These are phyloP conservation scores for Trissolcus japonicus DNA, from an alignment of 2,888 invertebrate genomes.

Conservation along the genomic window DNA sequence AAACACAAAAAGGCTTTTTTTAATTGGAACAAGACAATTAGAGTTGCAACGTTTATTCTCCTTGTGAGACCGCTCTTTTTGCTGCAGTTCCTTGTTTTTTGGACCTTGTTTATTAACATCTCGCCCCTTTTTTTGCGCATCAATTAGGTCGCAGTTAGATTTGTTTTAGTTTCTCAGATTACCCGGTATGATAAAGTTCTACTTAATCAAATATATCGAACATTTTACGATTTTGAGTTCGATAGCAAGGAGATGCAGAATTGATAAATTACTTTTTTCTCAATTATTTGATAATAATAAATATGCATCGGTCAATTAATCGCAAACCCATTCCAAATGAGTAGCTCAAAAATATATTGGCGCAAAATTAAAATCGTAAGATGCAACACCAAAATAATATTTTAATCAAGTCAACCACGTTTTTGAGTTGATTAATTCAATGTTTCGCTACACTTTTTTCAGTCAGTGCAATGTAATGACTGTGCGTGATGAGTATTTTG, in stretches of 20 bases:
- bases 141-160: background rate
- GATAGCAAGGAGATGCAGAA: background rate
- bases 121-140: background rate
- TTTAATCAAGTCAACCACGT: conserved; percentile 37
- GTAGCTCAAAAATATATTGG: conserved; percentile 43
- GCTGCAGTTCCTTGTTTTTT: conserved; percentile 1
- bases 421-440: conserved; percentile 24
- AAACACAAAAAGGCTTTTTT: conserved; percentile 21
- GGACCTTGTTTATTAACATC: conserved; percentile 1
- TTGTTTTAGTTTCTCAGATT: no score
- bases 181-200: no score
- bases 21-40: conserved; percentile 24
- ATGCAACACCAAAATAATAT: conserved; percentile 25
- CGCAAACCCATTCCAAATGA: conserved; percentile 26
- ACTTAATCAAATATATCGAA: no score
- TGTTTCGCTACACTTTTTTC: conserved; percentile 11
- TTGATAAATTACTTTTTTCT: background rate
- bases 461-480: conserved; percentile 7
- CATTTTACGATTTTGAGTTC: background rate
- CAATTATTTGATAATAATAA: conserved; percentile 2
- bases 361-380: conserved; percentile 35
- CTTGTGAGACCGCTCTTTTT: background rate
- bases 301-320: conserved; percentile 19
- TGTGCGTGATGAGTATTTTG: background rate
- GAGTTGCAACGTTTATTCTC: background rate